Evolutionary conservation across 2,113 vertebrate species (phyloP), one percentile per base, ranked within the genome.

Genomic region (Desmodus rotundus): DNA sequence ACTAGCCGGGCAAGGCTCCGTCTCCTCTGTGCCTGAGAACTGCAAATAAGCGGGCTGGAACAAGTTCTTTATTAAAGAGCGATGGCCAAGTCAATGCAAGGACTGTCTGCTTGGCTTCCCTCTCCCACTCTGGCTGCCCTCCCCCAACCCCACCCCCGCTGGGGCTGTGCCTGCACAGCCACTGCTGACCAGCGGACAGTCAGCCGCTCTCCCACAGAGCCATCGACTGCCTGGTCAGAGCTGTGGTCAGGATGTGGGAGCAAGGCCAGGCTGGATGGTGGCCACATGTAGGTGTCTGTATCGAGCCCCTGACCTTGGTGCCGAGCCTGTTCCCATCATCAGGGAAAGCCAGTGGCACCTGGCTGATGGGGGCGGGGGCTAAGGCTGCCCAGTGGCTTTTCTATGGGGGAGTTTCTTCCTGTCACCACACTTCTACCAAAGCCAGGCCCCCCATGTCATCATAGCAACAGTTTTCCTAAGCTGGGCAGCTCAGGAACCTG

Each of bases 11-110:
- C 88, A 6, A 10, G 31, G 38, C 41, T 43, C 68, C 8, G 0
- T 56, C 50, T 81, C 28, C 65, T 56, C 19, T 10, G 7, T 0
- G 31, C 50, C 84, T n/a, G 43, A 47, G 67, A 95, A 67, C 8
- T 15, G 41, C 24, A 63, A 61, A 43, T 13, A 56, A 16, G 31
- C 0, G 0, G 8, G 36, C 72, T 54, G 74, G 9, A 84, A 70
- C 68, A 78, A 41, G 38, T 10, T 78, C 43, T 54, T 73, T 7
- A 5, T 4, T 47, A 3, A 72, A 58, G 74, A 63, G 58, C 43
- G 17, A 14, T 0, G 20, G 22, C 7, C 19, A 0, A 2, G 20
- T 52, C 54, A 12, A 9, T 0, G 33, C 33, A 11, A 26, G 7
- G 13, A 17, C 10, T 4, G 24, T 45, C 0, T 9, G 61, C 26